phyloP scores from a whole-genome alignment of 37 sponge, comb jelly and placozoan genomes.

The Hormiphora californensis region DNA sequence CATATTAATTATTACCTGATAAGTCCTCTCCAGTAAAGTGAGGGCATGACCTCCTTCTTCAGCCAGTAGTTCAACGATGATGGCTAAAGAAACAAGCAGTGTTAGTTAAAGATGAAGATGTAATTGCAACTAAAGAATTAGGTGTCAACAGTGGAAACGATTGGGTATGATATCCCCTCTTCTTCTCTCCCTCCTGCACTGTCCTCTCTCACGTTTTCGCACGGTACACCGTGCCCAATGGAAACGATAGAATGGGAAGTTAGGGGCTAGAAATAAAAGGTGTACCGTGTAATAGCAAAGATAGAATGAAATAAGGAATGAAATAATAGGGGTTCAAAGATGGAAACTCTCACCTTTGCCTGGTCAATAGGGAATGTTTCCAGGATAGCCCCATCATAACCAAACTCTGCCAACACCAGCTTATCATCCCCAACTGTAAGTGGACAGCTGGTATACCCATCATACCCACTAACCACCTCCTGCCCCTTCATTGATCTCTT shows the following conservation, averaged over 20 bases:
- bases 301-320: too few relatives aligned
- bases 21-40: constrained; percentile 73
- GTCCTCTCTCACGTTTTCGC: too few relatives aligned
- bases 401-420: constrained; percentile 86
- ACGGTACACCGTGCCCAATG: too few relatives aligned
- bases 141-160: too few relatives aligned
- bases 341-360: constrained; percentile 61
- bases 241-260: too few relatives aligned
- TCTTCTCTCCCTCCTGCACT: too few relatives aligned
- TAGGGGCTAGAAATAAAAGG: neutral
- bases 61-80: constrained; percentile 63
- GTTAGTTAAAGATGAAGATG: neutral
- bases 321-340: neutral
- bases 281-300: too few relatives aligned
- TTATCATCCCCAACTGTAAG: constrained; percentile 72
- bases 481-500: constrained; percentile 66
- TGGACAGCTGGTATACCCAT: constrained; percentile 88
- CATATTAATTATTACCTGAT: constrained; percentile 61
- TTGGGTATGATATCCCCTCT: too few relatives aligned
- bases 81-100: constrained; percentile 53
- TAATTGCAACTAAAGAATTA: neutral
- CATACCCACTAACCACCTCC: constrained; percentile 62
- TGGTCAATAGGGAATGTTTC: constrained; percentile 89
- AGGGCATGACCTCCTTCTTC: constrained; percentile 73
- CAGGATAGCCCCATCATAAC: constrained; percentile 68